Conservation (phyloP, 2,113 vertebrate species). For the Columba livia region DNA sequence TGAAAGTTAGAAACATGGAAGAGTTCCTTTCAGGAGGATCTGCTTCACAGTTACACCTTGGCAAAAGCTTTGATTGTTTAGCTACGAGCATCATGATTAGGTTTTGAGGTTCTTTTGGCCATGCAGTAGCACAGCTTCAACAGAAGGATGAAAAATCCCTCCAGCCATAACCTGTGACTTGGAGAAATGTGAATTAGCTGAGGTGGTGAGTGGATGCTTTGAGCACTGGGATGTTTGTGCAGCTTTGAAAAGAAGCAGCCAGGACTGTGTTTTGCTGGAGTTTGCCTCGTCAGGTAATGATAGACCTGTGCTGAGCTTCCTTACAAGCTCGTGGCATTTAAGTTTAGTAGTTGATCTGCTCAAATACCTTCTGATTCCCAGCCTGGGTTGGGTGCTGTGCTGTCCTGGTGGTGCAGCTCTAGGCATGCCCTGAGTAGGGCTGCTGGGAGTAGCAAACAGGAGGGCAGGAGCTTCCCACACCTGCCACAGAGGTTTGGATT, state of each 20-base stretch:
- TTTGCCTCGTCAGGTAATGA: no score
- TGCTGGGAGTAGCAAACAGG: no score
- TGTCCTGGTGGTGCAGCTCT: background rate
- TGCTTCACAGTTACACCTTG: background rate
- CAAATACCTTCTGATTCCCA: background rate
- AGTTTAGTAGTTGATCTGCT: background rate
- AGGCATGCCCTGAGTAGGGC: background rate
- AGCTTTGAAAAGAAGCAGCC: background rate
- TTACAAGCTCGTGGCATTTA: background rate
- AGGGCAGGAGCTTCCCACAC: background rate
- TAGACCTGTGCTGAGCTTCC: background rate
- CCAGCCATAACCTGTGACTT: no score
- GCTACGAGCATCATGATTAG: accelerated
- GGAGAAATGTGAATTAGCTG: background rate
- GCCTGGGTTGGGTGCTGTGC: background rate
- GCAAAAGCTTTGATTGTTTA: background rate
- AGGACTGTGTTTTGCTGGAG: background rate
- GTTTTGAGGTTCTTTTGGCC: background rate
- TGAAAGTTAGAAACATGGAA: background rate
- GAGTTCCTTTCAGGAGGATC: background rate
- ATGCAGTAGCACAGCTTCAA: background rate
- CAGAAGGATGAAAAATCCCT: background rate
- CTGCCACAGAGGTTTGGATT: background rate
- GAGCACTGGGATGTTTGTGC: background rate
- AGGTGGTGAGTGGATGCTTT: accelerated